A percentile compares a stretch with the other conserved stretches of the same genome.
phyloP scores from a whole-genome alignment of 2,888 invertebrate genomes.

The Brenthis ino region DNA sequence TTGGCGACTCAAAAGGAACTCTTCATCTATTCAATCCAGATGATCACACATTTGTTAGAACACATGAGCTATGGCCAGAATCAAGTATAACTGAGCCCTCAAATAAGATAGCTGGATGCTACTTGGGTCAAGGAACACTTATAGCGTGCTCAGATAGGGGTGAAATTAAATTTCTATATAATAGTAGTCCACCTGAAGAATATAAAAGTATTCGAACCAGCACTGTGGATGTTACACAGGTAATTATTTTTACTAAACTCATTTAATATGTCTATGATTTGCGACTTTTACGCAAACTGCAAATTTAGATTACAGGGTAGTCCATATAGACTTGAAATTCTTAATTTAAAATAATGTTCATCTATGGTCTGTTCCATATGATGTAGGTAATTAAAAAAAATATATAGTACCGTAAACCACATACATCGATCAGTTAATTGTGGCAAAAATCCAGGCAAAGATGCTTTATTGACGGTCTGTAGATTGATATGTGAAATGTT shows the following conservation, averaged over 20 bases:
- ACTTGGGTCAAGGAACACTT: conserved; percentile 67
- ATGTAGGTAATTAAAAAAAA: no score
- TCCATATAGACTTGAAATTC: no score
- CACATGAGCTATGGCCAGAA: conserved; percentile 68
- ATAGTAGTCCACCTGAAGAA: conserved; percentile 68
- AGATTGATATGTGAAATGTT: no score
- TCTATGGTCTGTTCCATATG: no score
- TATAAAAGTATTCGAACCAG: conserved; percentile 61
- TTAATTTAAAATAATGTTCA: neutral
- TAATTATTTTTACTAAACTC: conserved; percentile 42
- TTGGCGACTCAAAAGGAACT: conserved; percentile 73
- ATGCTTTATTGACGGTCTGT: no score
- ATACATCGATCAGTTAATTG: no score
- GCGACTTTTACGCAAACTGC: no score
- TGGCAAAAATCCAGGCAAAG: no score
- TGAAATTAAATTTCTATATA: conserved; percentile 73
- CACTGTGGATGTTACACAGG: conserved; percentile 73
- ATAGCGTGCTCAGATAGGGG: conserved; percentile 74
- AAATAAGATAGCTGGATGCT: conserved; percentile 69
- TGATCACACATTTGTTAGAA: conserved; percentile 53
- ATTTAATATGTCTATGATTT: neutral
- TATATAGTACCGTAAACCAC: no score
- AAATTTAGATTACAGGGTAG: no score
- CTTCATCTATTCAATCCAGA: conserved; percentile 71
- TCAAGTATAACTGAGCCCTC: conserved; percentile 60